phyloP scores from a whole-genome alignment of 2,113 vertebrate genomes.

The western clawed frog (Xenopus tropicalis) region UCB_Xtro_10.0 CM004445.2:67560501-67561000 shows the following conservation, averaged over 20 bases:
- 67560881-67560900: constrained; percentile 76
- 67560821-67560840: constrained; percentile 64
- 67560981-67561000: constrained; percentile 59
- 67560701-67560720: no score
- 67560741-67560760: not conserved
- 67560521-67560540: no score
- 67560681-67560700: no score
- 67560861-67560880: constrained; percentile 58
- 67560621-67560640: no score
- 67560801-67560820: constrained; percentile 54
- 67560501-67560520: no score
- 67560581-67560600: no score
- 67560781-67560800: constrained; percentile 19
- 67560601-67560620: no score
- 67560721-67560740: no score
- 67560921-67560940: constrained; percentile 74
- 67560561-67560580: no score
- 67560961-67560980: constrained; percentile 68
- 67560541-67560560: no score
- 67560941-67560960: constrained; percentile 66
- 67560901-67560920: constrained; percentile 79
- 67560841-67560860: constrained; percentile 63
- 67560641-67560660: no score
- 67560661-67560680: no score
- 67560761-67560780: constrained; percentile 12